A percentile compares a stretch with the other conserved stretches of the same genome.
Conservation (phyloP, 2,888 invertebrate species). For the Eulithis prunata region DNA sequence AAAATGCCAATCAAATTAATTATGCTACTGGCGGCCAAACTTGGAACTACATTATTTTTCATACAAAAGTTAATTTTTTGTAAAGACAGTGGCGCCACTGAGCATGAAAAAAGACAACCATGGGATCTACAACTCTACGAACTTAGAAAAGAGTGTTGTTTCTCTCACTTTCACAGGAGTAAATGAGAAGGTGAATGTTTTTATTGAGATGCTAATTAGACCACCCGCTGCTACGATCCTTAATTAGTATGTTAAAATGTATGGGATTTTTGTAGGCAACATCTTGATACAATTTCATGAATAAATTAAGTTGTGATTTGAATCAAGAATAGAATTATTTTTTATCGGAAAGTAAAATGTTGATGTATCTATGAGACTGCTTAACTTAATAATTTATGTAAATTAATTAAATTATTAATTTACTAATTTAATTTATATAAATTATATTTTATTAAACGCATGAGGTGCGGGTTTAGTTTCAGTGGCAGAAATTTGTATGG, state of each 20-base stretch:
- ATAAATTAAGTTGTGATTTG: slow-evolving; percentile 6
- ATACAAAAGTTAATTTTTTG: not conserved
- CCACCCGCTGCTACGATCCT: slow-evolving; percentile 57
- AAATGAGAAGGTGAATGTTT: slow-evolving; percentile 20
- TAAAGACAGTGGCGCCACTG: slow-evolving; percentile 22
- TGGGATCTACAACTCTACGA: slow-evolving; percentile 1
- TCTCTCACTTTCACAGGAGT: not conserved
- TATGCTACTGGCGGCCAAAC: slow-evolving; percentile 29
- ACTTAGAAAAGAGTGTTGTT: slow-evolving; percentile 1
- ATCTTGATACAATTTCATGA: slow-evolving; percentile 24
- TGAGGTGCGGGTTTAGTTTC: too few relatives aligned
- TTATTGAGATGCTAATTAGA: slow-evolving; percentile 58
- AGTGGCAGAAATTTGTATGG: too few relatives aligned
- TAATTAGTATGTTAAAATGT: slow-evolving; percentile 28
- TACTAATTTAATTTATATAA: too few relatives aligned
- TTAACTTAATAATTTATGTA: too few relatives aligned
- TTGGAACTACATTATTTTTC: slow-evolving; percentile 2
- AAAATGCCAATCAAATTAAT: slow-evolving; percentile 55
- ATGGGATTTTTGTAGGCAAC: slow-evolving; percentile 18
- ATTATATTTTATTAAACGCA: too few relatives aligned
- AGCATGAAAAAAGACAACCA: slow-evolving; percentile 7
- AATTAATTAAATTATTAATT: too few relatives aligned
- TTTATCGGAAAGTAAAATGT: too few relatives aligned
- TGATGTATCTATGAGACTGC: too few relatives aligned
- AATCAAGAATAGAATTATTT: not conserved